Conservation (phyloP, 1,140 invertebrate genomes). For the Euglossa dilemma region DNA sequence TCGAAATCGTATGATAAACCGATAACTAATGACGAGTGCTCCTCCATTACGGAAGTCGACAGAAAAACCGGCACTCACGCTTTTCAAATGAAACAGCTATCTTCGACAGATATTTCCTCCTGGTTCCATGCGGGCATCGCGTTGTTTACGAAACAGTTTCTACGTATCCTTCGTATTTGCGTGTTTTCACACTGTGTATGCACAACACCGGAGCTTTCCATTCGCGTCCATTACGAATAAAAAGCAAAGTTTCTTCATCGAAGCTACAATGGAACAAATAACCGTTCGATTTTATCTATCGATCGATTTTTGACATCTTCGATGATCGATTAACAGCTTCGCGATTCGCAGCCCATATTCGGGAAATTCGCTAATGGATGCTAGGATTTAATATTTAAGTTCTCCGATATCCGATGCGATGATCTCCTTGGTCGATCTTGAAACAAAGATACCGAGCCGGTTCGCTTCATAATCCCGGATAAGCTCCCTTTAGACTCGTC, state of each 20-base stretch:
- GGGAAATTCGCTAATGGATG: too few relatives aligned
- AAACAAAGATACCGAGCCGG: background rate
- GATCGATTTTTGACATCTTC: background rate
- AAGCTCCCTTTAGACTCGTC: background rate
- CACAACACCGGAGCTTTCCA: too few relatives aligned
- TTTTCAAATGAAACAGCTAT: background rate
- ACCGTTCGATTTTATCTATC: too few relatives aligned
- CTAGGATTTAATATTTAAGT: too few relatives aligned
- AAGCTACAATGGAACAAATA: too few relatives aligned
- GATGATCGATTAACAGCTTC: background rate
- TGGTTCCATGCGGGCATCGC: background rate
- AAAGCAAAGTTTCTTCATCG: too few relatives aligned
- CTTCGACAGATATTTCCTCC: background rate
- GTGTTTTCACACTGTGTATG: too few relatives aligned
- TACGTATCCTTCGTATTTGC: background rate
- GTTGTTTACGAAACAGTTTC: background rate
- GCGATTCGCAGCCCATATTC: background rate
- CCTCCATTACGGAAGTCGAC: background rate
- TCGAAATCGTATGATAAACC: background rate
- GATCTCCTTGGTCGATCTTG: too few relatives aligned
- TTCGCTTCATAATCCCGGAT: background rate
- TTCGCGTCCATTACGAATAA: too few relatives aligned
- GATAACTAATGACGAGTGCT: background rate
- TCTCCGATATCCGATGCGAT: too few relatives aligned
- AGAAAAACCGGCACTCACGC: background rate